Percentiles rank a stretch among this genome's conserved stretches.
phyloP scores from a whole-genome alignment of 2,888 invertebrate genomes.

The Dioctria rufipes region DNA sequence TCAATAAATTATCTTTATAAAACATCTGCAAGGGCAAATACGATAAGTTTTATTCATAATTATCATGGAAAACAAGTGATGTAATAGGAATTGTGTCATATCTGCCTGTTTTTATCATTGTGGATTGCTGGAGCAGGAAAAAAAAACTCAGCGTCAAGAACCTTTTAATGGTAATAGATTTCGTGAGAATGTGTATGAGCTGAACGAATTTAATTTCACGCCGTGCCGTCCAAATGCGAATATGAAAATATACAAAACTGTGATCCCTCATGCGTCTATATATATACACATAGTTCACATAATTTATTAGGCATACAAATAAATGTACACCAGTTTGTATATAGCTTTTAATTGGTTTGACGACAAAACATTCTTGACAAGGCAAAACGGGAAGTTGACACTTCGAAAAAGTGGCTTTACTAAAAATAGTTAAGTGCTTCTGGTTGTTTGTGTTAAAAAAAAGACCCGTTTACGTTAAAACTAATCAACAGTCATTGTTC shows the following conservation, averaged over 20 bases:
- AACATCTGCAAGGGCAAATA: slow-evolving; percentile 34
- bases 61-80: slow-evolving; percentile 23
- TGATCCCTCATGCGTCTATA: slow-evolving; percentile 7
- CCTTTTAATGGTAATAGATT: slow-evolving; percentile 21
- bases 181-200: slow-evolving; percentile 11
- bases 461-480: no score
- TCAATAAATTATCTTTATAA: slow-evolving; percentile 13
- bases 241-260: not conserved
- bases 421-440: slow-evolving; percentile 12
- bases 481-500: no score
- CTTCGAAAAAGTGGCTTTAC: slow-evolving; percentile 13
- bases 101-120: not conserved
- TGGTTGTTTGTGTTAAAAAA: not conserved
- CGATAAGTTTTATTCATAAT: slow-evolving; percentile 39
- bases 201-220: slow-evolving; percentile 16
- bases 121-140: slow-evolving; percentile 1
- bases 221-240: not conserved
- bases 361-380: slow-evolving; percentile 36
- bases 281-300: not conserved
- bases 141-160: slow-evolving; percentile 44
- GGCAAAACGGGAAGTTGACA: slow-evolving; percentile 32
- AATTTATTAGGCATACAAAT: slow-evolving; percentile 13
- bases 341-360: slow-evolving; percentile 10
- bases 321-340: slow-evolving; percentile 24
- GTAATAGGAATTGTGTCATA: not conserved